Conservation (phyloP, 2,113 vertebrate genomes). For the Tenrec ecaudatus region DNA sequence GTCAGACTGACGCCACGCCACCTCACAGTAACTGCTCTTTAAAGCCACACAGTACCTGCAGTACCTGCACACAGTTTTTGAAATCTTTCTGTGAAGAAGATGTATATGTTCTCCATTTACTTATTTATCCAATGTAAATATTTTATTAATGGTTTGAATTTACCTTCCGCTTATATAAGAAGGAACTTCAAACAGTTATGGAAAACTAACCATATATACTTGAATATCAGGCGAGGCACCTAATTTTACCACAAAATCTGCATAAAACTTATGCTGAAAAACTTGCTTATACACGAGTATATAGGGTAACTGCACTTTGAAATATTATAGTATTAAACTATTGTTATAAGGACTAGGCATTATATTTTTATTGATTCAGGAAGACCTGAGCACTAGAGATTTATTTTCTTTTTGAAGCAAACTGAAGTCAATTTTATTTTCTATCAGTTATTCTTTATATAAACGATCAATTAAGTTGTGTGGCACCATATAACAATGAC, state of each 20-base stretch:
- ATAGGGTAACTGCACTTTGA: too few relatives aligned
- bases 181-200: too few relatives aligned
- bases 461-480: not conserved
- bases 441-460: not conserved
- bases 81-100: not conserved
- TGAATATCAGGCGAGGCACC: too few relatives aligned
- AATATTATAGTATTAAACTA: not conserved
- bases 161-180: not conserved
- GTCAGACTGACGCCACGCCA: too few relatives aligned
- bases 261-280: too few relatives aligned
- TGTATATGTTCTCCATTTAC: not conserved
- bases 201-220: too few relatives aligned
- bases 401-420: not conserved
- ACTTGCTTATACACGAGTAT: too few relatives aligned
- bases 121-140: conserved; percentile 8
- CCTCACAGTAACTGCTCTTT: too few relatives aligned
- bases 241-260: too few relatives aligned
- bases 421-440: not conserved
- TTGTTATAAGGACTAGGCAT: too few relatives aligned
- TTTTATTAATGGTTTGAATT: not conserved
- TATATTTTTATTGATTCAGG: not conserved
- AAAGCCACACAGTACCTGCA: too few relatives aligned
- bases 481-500: not conserved
- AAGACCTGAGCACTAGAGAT: not conserved
- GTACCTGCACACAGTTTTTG: not conserved